Percentiles rank a stretch among this genome's conserved stretches.
Conservation (phyloP, 2,888 invertebrate genomes). For the Deilephila porcellus region DNA sequence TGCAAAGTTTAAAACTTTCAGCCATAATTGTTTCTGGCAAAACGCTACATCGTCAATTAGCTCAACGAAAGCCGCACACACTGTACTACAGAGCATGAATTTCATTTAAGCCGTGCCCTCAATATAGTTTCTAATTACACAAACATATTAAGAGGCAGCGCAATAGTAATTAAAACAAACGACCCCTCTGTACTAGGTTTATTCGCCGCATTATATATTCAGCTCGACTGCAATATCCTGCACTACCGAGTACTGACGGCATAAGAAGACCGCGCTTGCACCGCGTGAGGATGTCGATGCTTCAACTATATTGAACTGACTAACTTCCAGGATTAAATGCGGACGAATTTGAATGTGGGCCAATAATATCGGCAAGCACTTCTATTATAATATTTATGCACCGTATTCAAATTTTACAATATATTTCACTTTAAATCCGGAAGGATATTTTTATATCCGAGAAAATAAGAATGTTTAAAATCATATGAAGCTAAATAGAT, state of each 20-base stretch:
- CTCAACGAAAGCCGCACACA: background rate
- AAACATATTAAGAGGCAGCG: constrained; percentile 8
- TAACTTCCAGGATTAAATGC: constrained; percentile 14
- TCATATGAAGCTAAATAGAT: background rate
- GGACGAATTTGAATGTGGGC: constrained; percentile 1
- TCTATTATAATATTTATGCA: constrained; percentile 16
- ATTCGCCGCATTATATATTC: constrained; percentile 7
- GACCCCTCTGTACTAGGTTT: background rate
- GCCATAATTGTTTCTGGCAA: background rate
- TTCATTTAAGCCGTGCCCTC: background rate
- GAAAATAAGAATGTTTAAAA: too few species aligned
- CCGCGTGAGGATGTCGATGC: background rate
- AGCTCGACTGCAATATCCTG: background rate
- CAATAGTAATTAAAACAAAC: constrained; percentile 21
- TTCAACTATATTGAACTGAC: constrained; percentile 17
- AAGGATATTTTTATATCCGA: background rate
- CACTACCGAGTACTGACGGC: background rate
- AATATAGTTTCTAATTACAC: constrained; percentile 20
- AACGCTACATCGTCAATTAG: background rate
- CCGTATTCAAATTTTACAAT: background rate
- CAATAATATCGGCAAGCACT: background rate
- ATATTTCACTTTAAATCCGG: background rate
- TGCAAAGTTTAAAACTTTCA: background rate
- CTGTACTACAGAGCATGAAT: background rate
- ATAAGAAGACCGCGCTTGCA: background rate